Conservation (phyloP, 2,797 vertebrate genomes). For the Picus viridis region DNA sequence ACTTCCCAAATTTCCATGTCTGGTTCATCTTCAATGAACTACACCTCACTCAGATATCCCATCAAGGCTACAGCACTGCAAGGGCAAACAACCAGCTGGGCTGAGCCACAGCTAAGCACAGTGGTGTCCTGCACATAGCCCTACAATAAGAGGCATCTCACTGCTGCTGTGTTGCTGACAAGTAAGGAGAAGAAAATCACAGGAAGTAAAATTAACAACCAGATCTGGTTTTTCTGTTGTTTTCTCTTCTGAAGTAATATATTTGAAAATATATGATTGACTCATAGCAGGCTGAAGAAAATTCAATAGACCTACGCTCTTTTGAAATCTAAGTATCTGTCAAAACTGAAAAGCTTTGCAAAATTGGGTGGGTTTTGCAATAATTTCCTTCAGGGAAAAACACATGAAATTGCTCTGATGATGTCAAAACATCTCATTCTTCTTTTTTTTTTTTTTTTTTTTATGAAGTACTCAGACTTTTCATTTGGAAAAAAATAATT, state of each 20-base stretch:
- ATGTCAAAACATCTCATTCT: background rate
- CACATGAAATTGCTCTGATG: background rate
- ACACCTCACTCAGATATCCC: background rate
- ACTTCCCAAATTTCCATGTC: background rate
- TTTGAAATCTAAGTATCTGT: background rate
- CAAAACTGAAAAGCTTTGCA: background rate
- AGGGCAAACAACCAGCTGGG: background rate
- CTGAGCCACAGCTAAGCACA: background rate
- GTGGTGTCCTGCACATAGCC: background rate
- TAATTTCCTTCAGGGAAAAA: background rate
- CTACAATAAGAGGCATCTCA: background rate
- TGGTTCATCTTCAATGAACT: background rate
- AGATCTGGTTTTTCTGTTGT: background rate
- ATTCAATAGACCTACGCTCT: background rate
- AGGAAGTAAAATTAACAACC: background rate
- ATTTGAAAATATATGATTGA: background rate
- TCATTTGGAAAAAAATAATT: background rate
- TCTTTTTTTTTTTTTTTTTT: background rate
- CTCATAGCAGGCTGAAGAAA: background rate
- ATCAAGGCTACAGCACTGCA: too few relatives aligned
- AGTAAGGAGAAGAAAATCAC: background rate
- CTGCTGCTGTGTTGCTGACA: fast-evolving
- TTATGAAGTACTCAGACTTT: background rate
- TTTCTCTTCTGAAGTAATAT: background rate
- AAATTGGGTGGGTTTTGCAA: background rate